phyloP scores from a whole-genome alignment of 2,888 invertebrate genomes.

The Scelioninae gen. 1 region DNA sequence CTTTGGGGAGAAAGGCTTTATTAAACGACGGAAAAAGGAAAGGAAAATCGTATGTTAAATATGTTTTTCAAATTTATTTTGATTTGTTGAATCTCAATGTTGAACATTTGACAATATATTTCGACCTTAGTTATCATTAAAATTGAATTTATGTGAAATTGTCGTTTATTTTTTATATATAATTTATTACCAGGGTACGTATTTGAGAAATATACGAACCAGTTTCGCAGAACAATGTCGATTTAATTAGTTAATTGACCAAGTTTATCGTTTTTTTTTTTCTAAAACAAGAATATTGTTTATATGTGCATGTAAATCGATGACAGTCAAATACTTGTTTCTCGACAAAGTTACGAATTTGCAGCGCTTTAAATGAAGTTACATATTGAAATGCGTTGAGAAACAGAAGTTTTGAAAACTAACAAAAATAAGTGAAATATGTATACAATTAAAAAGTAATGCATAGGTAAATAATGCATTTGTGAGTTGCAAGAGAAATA shows the following conservation, averaged over 20 bases:
- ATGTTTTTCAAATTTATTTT: slow-evolving; percentile 29
- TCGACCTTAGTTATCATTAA: slow-evolving; percentile 10
- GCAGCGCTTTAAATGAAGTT: neutral
- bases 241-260: neutral
- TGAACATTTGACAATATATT: slow-evolving; percentile 8
- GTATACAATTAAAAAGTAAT: neutral
- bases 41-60: slow-evolving; percentile 9
- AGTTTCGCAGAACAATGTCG: neutral
- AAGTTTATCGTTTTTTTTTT: too few relatives aligned
- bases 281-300: neutral
- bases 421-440: slow-evolving; percentile 1
- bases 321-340: neutral
- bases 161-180: slow-evolving; percentile 33
- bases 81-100: slow-evolving; percentile 42
- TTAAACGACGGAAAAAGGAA: neutral
- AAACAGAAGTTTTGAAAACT: neutral
- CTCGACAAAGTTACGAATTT: neutral
- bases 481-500: too few relatives aligned
- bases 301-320: too few relatives aligned
- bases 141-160: slow-evolving; percentile 12
- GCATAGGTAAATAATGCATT: too few relatives aligned
- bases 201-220: neutral
- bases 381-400: neutral
- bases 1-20: slow-evolving; percentile 63
- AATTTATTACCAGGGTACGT: slow-evolving; percentile 10